These are phyloP conservation scores for Apotomis betuletana DNA, from an alignment of 2,888 invertebrate genomes.

Conservation along the genomic window DNA sequence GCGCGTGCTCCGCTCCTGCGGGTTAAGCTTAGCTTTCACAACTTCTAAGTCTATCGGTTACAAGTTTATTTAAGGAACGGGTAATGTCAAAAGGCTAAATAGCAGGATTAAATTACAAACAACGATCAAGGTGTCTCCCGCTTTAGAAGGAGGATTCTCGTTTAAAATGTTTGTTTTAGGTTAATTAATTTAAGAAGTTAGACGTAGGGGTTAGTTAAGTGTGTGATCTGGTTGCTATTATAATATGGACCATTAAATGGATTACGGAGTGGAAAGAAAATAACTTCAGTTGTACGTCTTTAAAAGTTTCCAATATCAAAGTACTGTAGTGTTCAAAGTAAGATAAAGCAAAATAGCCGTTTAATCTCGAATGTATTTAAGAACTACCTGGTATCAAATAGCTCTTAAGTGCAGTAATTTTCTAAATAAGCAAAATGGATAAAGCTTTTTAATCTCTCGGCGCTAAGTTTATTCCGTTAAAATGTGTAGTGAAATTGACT, in stretches of 20 bases:
- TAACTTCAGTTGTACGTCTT: background rate
- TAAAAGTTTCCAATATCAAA: slow-evolving; percentile 12
- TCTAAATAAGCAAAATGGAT: slow-evolving; percentile 8
- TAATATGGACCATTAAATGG: background rate
- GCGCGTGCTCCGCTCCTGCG: slow-evolving; percentile 58
- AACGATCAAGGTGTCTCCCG: background rate
- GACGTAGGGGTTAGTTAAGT: background rate
- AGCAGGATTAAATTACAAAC: background rate
- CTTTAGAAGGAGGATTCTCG: background rate
- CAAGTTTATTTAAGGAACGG: slow-evolving; percentile 22
- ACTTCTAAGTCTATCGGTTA: slow-evolving; percentile 40
- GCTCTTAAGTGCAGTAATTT: slow-evolving; percentile 11
- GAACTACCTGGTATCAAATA: slow-evolving; percentile 21
- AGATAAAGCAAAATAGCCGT: slow-evolving; percentile 22
- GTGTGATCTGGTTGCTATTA: too few relatives aligned
- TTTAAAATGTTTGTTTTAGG: background rate
- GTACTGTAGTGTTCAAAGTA: slow-evolving; percentile 23
- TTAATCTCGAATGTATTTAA: slow-evolving; percentile 26
- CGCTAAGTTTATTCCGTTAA: slow-evolving; percentile 8
- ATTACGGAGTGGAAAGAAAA: background rate
- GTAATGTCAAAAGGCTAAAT: slow-evolving; percentile 2
- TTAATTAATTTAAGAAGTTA: background rate
- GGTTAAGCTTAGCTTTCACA: slow-evolving; percentile 56
- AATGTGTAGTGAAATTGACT: slow-evolving; percentile 3
- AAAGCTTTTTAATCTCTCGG: slow-evolving; percentile 2